Conservation (phyloP, 2,113 vertebrate species). For the Gavia stellata region DNA sequence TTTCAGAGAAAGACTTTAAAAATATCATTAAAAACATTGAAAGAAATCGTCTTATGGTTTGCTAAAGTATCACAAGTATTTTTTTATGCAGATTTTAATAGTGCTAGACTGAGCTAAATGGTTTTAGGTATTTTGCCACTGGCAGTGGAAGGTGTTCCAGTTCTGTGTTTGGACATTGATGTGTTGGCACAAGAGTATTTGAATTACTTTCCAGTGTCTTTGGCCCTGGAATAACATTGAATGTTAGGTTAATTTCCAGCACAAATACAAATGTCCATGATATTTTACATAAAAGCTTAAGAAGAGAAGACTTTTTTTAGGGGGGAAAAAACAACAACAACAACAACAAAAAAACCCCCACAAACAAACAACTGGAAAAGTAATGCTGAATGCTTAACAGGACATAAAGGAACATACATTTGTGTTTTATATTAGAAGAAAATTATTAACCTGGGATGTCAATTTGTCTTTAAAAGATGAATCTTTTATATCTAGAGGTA, state of each 20-base stretch:
- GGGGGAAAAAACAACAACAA: not conserved
- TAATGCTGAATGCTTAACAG: not conserved
- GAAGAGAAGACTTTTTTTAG: not conserved
- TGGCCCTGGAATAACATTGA: not conserved
- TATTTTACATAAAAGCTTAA: not conserved
- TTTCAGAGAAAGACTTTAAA: not conserved
- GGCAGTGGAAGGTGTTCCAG: not conserved
- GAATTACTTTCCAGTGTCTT: not conserved
- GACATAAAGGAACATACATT: not conserved
- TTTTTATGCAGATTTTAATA: not conserved
- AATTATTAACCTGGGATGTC: not conserved
- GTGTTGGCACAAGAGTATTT: not conserved
- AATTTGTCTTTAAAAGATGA: not conserved
- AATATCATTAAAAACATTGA: not conserved
- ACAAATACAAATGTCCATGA: not conserved
- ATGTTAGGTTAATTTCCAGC: not conserved
- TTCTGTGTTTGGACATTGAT: not conserved
- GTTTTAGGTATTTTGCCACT: not conserved
- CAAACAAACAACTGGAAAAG: not conserved
- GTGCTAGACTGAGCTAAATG: not conserved
- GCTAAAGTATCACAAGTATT: not conserved
- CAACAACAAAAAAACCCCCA: accelerated
- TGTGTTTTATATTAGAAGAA: not conserved
- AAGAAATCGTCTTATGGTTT: not conserved
- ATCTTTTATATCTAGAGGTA: not conserved